These are phyloP conservation scores for Drosophila ohnishii DNA, from an alignment of 1,140 invertebrate genomes.

Conservation along the genomic window DNA sequence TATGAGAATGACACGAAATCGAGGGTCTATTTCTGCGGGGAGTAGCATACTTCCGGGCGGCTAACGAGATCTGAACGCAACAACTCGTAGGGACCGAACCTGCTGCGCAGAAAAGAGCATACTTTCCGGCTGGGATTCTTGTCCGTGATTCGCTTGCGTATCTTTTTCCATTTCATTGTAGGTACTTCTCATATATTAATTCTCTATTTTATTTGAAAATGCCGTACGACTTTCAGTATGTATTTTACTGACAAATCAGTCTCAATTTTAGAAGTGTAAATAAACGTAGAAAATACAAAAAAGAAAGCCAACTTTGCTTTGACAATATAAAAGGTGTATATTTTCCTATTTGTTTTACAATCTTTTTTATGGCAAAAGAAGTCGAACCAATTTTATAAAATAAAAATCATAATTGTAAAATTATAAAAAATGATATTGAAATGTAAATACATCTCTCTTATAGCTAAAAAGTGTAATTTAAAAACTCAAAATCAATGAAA, in stretches of 20 bases:
- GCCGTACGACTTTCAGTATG: background rate
- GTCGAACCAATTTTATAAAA: too few species aligned
- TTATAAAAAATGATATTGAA: too few species aligned
- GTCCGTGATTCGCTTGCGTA: background rate
- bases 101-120: slow-evolving; percentile 8
- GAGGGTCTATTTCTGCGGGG: background rate
- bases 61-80: background rate
- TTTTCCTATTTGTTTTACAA: too few species aligned
- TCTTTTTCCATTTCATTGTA: slow-evolving; percentile 29
- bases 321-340: too few species aligned
- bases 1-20: background rate
- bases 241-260: background rate
- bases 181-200: background rate
- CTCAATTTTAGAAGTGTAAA: background rate
- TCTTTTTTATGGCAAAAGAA: too few species aligned
- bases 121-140: slow-evolving; percentile 17
- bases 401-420: too few species aligned
- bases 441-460: too few species aligned
- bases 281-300: background rate
- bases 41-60: slow-evolving; percentile 44
- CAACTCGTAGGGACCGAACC: background rate
- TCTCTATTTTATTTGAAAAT: background rate
- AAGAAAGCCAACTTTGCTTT: background rate
- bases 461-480: too few species aligned
- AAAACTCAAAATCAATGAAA: too few species aligned